These are phyloP conservation scores for Cynopterus brachyotis DNA, from an alignment of 2,113 vertebrate species.

Conservation along the genomic window DNA sequence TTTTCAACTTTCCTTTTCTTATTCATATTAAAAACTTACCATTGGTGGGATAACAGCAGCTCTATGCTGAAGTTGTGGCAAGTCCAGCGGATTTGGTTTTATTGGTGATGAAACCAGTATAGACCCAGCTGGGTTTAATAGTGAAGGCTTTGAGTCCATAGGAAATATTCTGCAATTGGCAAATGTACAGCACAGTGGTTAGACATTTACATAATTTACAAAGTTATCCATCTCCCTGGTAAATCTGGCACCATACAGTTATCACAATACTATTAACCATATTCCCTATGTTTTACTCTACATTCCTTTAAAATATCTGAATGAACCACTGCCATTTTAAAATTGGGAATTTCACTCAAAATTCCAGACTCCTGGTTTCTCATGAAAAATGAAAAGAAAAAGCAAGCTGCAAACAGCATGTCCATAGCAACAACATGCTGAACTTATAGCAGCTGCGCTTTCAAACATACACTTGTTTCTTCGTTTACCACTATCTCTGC, in stretches of 20 bases:
- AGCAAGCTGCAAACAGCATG: not conserved
- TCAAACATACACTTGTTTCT: rapidly evolving
- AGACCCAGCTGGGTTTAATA: conserved; percentile 89
- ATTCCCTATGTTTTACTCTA: too few relatives aligned
- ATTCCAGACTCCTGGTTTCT: not conserved
- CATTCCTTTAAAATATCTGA: not conserved
- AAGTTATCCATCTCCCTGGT: too few relatives aligned
- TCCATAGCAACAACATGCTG: not conserved
- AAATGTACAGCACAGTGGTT: not conserved
- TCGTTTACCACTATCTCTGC: not conserved
- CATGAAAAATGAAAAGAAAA: not conserved
- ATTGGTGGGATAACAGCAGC: conserved; percentile 96
- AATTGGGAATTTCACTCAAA: conserved; percentile 15
- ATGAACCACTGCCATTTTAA: not conserved
- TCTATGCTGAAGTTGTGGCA: conserved; percentile 96
- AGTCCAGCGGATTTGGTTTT: conserved; percentile 91
- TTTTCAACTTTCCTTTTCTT: conserved; percentile 23
- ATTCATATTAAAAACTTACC: conserved; percentile 83
- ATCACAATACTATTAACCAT: too few relatives aligned
- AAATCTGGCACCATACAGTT: too few relatives aligned
- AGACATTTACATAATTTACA: too few relatives aligned
- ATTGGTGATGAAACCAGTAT: conserved; percentile 91
- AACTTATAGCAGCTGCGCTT: not conserved
- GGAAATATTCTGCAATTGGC: conserved; percentile 87
- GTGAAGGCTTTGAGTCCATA: conserved; percentile 92